Evolutionary conservation across 2,888 invertebrate genomes (phyloP).

Genomic region (Chaetoderma sp.): DNA sequence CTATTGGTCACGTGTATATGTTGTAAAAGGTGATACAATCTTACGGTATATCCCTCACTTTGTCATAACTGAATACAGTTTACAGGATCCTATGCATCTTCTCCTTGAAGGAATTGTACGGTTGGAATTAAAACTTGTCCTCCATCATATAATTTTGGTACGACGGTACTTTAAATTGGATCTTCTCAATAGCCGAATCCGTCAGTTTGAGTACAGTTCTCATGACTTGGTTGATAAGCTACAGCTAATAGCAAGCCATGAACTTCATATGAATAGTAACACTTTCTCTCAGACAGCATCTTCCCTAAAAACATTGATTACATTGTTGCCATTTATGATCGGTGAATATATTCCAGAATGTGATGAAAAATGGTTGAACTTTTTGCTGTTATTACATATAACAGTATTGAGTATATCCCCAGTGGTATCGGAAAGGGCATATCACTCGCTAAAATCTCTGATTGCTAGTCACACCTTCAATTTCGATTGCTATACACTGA

Average conservation of each 20-base stretch:
- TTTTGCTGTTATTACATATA: background rate
- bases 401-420: background rate
- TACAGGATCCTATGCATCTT: constrained; percentile 23
- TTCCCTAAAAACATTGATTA: background rate
- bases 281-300: background rate
- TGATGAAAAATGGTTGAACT: background rate
- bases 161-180: constrained; percentile 2
- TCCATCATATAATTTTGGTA: background rate
- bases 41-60: background rate
- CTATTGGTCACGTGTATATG: background rate
- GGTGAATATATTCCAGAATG: background rate
- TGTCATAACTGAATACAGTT: background rate
- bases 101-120: constrained; percentile 12
- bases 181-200: background rate
- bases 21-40: background rate
- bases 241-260: background rate
- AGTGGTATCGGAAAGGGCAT: background rate
- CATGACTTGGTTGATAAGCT: background rate
- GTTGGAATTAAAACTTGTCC: background rate
- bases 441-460: background rate
- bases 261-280: no score
- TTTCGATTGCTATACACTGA: constrained; percentile 23
- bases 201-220: constrained; percentile 3
- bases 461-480: background rate
- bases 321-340: background rate